These are phyloP conservation scores for Metacarcinus magister DNA, from an alignment of 2,888 invertebrate species.

Conservation along the genomic window DNA sequence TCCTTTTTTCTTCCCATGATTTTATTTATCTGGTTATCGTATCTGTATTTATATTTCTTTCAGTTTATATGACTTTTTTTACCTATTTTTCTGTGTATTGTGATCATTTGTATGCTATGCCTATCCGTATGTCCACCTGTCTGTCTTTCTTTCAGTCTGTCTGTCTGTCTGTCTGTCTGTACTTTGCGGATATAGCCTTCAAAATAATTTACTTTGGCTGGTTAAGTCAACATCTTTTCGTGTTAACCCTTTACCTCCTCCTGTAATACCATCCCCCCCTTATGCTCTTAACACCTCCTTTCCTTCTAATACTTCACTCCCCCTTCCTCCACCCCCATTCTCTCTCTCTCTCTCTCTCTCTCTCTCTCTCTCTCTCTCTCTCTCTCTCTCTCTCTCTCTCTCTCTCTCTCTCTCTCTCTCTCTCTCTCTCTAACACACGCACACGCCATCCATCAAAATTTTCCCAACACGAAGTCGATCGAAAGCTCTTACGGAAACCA, in stretches of 20 bases:
- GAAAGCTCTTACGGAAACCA: slow-evolving; percentile 6
- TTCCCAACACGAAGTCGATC: neutral
- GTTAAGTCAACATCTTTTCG: neutral
- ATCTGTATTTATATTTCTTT: too few relatives aligned
- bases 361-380: slow-evolving; percentile 26
- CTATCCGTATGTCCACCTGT: neutral
- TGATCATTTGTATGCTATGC: neutral
- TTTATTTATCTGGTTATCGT: neutral
- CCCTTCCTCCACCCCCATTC: neutral
- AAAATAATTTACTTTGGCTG: too few relatives aligned
- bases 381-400: neutral
- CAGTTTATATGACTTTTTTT: neutral
- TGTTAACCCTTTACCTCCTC: neutral
- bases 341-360: slow-evolving; percentile 22
- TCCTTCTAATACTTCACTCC: neutral
- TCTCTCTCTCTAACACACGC: neutral
- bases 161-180: too few relatives aligned
- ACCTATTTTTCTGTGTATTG: neutral
- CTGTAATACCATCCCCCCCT: neutral
- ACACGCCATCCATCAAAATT: neutral
- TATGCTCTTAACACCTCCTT: neutral
- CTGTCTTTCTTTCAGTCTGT: neutral
- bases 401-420: neutral
- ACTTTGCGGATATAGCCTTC: too few relatives aligned
- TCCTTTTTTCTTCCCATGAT: neutral